These are phyloP conservation scores for Ptychochromis oligacanthus DNA, from an alignment of 2,113 vertebrate genomes.

Conservation along the genomic window DNA sequence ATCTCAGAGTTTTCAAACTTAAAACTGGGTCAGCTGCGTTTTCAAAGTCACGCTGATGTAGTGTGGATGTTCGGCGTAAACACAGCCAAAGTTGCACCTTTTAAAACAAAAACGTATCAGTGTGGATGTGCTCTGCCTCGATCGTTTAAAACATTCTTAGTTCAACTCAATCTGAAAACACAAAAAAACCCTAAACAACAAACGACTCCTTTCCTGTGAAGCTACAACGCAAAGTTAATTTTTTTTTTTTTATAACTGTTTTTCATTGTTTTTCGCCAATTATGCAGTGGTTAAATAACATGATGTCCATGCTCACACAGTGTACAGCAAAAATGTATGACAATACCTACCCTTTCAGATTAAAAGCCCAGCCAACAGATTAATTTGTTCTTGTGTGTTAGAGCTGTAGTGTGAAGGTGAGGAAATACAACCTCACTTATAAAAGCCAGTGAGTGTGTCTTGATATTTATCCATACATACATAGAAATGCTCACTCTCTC, in stretches of 20 bases:
- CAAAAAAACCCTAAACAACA: not conserved
- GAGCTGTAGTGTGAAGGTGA: slow-evolving; percentile 42
- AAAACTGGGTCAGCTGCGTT: not conserved
- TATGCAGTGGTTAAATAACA: slow-evolving; percentile 36
- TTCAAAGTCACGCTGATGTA: not conserved
- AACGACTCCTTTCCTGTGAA: slow-evolving; percentile 9
- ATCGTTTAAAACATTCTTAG: not conserved
- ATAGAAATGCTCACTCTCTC: not conserved
- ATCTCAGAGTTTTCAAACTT: no score
- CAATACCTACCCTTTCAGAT: not conserved
- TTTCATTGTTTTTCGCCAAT: slow-evolving; percentile 39
- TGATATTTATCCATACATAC: slow-evolving; percentile 20
- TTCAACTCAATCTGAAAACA: not conserved
- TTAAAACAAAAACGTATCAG: not conserved
- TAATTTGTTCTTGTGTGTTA: slow-evolving; percentile 32
- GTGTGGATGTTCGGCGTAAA: not conserved
- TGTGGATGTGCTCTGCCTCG: not conserved
- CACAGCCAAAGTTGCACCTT: not conserved
- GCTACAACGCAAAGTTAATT: slow-evolving; percentile 55
- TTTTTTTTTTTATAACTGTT: slow-evolving; percentile 62
- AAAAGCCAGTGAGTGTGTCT: slow-evolving; percentile 38
- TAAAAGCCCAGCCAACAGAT: slow-evolving; percentile 12
- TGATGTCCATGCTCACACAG: not conserved
- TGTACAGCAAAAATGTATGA: not conserved
- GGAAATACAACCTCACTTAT: slow-evolving; percentile 17